Conservation (phyloP, 2,113 vertebrate genomes). For the Lepidothrix coronata region DNA sequence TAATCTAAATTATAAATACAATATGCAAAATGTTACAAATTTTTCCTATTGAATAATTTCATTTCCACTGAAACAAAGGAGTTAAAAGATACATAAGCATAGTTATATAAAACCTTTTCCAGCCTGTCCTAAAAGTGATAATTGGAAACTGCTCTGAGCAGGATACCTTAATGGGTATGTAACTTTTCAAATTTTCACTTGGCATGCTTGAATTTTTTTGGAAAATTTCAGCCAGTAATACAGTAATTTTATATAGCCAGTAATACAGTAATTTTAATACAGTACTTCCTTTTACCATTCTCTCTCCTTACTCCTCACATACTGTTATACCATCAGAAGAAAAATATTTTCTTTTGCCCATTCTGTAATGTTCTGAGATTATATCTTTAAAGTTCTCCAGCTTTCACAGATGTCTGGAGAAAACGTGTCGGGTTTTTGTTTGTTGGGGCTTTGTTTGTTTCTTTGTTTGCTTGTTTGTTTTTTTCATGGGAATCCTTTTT, state of each 20-base stretch:
- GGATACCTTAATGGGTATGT: background rate
- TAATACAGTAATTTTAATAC: background rate
- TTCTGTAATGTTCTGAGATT: background rate
- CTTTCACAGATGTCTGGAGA: background rate
- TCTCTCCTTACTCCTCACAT: background rate
- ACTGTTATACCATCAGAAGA: background rate
- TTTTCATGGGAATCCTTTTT: background rate
- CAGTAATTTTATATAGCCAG: background rate
- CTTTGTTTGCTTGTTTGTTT: fast-evolving
- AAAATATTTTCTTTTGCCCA: background rate
- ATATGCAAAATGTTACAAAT: background rate
- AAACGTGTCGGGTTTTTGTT: background rate
- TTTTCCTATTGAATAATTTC: background rate
- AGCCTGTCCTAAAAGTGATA: background rate
- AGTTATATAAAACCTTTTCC: background rate
- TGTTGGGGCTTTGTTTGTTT: background rate
- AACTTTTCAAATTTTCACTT: background rate
- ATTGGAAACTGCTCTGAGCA: background rate
- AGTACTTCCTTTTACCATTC: background rate
- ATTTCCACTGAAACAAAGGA: background rate
- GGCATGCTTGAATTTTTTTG: background rate
- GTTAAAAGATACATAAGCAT: background rate
- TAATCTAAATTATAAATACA: background rate
- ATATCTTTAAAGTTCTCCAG: background rate
- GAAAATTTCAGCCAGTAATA: background rate